Evolutionary conservation across 2,797 vertebrate species (phyloP).

Genomic region (Ispidina picta): DNA sequence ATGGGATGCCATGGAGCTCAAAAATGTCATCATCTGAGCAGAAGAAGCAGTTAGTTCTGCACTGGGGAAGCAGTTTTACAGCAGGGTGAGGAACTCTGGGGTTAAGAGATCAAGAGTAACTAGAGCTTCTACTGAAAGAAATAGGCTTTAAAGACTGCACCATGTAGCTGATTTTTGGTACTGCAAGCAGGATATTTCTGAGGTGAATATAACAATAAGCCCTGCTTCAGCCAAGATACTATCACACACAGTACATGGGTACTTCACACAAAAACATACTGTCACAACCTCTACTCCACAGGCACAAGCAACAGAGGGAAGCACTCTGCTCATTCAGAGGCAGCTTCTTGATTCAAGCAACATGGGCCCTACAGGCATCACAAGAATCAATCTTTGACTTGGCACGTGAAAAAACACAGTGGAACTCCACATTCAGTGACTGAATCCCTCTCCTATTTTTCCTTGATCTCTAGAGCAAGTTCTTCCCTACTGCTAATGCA

Average conservation of each 20-base stretch:
- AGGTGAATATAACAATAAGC: slow-evolving; percentile 10
- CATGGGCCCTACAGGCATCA: slow-evolving; percentile 1
- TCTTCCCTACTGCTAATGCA: neutral
- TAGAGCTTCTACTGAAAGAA: slow-evolving; percentile 13
- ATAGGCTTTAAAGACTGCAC: slow-evolving; percentile 15
- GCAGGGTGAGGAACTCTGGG: slow-evolving; percentile 25
- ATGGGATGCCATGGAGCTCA: slow-evolving; percentile 13
- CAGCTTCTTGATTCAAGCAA: slow-evolving; percentile 24
- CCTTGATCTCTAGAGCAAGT: neutral
- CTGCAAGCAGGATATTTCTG: neutral
- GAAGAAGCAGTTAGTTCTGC: slow-evolving; percentile 17
- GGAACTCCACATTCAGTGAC: slow-evolving; percentile 7
- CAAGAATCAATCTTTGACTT: slow-evolving; percentile 7
- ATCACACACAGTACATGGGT: neutral
- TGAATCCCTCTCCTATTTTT: neutral
- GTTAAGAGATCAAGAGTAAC: slow-evolving; percentile 54
- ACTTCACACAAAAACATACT: slow-evolving; percentile 22
- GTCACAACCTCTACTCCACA: slow-evolving; percentile 33
- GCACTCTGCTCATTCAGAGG: neutral
- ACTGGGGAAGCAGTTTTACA: slow-evolving; percentile 42
- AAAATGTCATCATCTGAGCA: slow-evolving; percentile 23
- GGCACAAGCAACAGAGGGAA: slow-evolving; percentile 22
- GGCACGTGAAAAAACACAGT: slow-evolving; percentile 4
- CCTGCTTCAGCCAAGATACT: neutral
- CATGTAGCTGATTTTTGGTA: neutral